These are phyloP conservation scores for Porites australiensis DNA, from an alignment of 64 coral and sea anemone genomes.

Conservation along the genomic window DNA sequence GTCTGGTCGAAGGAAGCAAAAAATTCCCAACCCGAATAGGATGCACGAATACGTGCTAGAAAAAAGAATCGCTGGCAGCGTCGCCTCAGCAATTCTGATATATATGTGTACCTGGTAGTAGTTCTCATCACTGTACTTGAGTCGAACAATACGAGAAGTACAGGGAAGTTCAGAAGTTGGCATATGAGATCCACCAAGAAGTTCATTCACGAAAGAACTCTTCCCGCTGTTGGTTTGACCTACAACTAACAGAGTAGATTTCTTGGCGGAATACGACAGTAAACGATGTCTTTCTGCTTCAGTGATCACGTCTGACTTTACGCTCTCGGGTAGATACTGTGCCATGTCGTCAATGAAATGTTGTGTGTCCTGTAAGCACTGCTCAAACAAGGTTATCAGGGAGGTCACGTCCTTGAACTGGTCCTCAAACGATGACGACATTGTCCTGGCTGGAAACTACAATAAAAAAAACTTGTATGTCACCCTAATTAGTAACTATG, in stretches of 20 bases:
- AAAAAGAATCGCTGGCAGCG: too few species aligned
- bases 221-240: slow-evolving; percentile 74
- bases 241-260: slow-evolving; percentile 58
- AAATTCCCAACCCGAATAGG: too few species aligned
- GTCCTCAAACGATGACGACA: slow-evolving; percentile 14
- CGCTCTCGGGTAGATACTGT: not conserved
- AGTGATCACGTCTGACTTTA: slow-evolving; percentile 28
- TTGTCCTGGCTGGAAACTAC: not conserved
- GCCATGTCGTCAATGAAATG: slow-evolving; percentile 21
- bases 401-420: slow-evolving; percentile 38
- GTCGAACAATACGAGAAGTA: slow-evolving; percentile 63
- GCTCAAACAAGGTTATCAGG: slow-evolving; percentile 21
- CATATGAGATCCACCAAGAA: slow-evolving; percentile 56
- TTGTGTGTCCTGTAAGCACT: slow-evolving; percentile 13
- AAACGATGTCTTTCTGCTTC: slow-evolving; percentile 31
- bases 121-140: slow-evolving; percentile 62
- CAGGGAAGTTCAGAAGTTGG: slow-evolving; percentile 68
- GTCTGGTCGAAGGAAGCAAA: too few species aligned
- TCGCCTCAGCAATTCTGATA: not conserved
- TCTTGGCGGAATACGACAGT: slow-evolving; percentile 16
- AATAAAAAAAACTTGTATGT: not conserved
- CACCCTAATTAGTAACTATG: too few species aligned
- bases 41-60: too few species aligned
- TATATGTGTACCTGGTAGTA: not conserved
- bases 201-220: slow-evolving; percentile 75